Base-by-base conservation (phyloP, 2,888 invertebrate genomes). In the Lepas anatifera region DNA sequence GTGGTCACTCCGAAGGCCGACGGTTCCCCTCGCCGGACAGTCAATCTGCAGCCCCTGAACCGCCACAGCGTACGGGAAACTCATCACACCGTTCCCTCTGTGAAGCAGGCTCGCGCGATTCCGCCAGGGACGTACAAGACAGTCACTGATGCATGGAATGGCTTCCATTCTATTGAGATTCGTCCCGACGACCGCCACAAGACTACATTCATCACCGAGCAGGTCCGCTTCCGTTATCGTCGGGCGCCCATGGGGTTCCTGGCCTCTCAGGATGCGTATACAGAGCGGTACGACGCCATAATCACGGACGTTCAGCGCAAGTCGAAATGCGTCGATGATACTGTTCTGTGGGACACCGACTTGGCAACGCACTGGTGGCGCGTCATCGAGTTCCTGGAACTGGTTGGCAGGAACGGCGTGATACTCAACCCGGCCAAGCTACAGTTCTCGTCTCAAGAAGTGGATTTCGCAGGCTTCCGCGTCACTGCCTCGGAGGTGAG, bases 351-450 rank as follows among this genome's bases (percentile, higher is more conserved):
- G 43, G 69, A 69, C 69, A 35, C 25, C 7, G 41, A 70, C 52
- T 27, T 69, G 32, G 13, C 18, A 18, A 46, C 37, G 18, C 67
- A 70, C 67, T 52, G 67, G 67, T 70, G 70, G 70, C 70, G 63
- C 16, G 35, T 43, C 58, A 63, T 70, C 27, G 63, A 68, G 10
- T 63, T 29, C 41, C 70, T 68, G 32, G 43, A 68, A 7, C 37
- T n/a, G 50, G n/a, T 48, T n/a, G 32, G 64, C 3, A 68, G 35
- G 22, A 41, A 35, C 43, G 67, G 70, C 29, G 22, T 68, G 41
- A 64, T 68, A 11, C 52, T 70, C 27, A 70, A 70, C 63, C 70
- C 68, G 8, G 46, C 46, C 39, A 68, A 63, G 41, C 68, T 70
- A 8, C 68, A 70, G 63, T 70, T 70, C 13, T 7, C 63, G 8